Evolutionary conservation across 2,888 invertebrate genomes (phyloP).

Genomic region (Lysandra coridon): DNA sequence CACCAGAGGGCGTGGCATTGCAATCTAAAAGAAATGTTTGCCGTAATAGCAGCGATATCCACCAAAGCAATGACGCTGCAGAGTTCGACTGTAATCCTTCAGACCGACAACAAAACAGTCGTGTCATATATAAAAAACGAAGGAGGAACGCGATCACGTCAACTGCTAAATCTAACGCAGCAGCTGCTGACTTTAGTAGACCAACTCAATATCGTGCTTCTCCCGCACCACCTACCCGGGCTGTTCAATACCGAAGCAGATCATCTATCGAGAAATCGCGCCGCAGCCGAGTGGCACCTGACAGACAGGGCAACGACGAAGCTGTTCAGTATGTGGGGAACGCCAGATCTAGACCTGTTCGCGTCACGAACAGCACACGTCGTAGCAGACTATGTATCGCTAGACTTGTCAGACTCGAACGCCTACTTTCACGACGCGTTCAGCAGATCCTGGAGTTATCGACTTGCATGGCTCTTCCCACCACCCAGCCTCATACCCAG

Average conservation of each 20-base stretch:
- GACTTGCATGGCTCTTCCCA: constrained; percentile 39
- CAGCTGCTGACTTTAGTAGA: too few species aligned
- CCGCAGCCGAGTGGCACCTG: constrained; percentile 45
- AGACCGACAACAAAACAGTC: constrained; percentile 44
- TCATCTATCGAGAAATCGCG: constrained; percentile 40
- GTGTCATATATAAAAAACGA: constrained; percentile 42
- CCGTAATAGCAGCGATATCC: neutral
- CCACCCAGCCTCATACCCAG: constrained; percentile 37
- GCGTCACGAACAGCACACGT: constrained; percentile 40
- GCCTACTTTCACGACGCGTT: constrained; percentile 43
- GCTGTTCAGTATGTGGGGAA: constrained; percentile 41
- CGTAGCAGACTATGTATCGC: constrained; percentile 39
- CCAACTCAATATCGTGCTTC: too few species aligned
- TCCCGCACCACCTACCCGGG: too few species aligned
- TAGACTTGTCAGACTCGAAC: constrained; percentile 39
- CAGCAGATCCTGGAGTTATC: constrained; percentile 37
- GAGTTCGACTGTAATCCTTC: constrained; percentile 37
- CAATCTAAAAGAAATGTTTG: neutral
- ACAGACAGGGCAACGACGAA: constrained; percentile 31
- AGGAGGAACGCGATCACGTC: too few species aligned
- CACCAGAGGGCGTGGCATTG: neutral
- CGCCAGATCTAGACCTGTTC: constrained; percentile 42
- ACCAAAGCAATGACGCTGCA: neutral
- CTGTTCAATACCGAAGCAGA: too few species aligned
- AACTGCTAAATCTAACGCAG: too few species aligned